phyloP scores from a whole-genome alignment of 2,888 invertebrate species.

The Eremobia ochroleuca region DNA sequence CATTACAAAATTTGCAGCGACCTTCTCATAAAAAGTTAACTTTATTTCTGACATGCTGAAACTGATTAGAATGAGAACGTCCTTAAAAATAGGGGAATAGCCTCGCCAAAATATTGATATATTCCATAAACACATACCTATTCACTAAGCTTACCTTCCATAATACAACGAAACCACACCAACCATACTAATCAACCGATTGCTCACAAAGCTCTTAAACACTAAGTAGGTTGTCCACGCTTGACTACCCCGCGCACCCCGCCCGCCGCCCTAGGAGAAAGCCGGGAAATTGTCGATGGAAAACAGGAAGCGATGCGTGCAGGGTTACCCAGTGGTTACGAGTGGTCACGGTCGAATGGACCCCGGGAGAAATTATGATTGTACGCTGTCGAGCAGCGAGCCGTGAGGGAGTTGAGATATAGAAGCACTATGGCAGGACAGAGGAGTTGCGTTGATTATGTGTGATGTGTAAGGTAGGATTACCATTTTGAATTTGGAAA shows the following conservation, averaged over 20 bases:
- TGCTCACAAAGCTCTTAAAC: constrained; percentile 27
- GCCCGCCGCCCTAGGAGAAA: constrained; percentile 48
- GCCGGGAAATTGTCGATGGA: constrained; percentile 63
- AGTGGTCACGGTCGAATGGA: constrained; percentile 49
- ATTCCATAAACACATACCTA: not conserved
- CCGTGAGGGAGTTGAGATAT: constrained; percentile 35
- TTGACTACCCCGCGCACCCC: constrained; percentile 25
- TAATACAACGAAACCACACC: not conserved
- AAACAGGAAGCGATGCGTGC: constrained; percentile 67
- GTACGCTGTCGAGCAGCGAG: constrained; percentile 22
- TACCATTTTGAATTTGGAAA: not conserved
- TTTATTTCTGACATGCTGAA: not conserved
- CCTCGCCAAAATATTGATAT: not conserved
- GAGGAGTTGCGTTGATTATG: not conserved
- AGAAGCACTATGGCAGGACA: not conserved
- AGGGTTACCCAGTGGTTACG: constrained; percentile 45
- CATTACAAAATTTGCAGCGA: no score
- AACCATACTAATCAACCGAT: not conserved
- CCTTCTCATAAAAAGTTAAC: not conserved
- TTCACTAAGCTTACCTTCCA: not conserved
- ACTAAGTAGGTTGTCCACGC: constrained; percentile 29
- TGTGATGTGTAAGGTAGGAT: not conserved
- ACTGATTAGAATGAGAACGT: not conserved
- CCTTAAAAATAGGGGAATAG: not conserved
- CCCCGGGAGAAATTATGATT: constrained; percentile 59